Evolutionary conservation across 2,797 vertebrate genomes (phyloP), one percentile per base, ranked within the genome.

Genomic region (Echiichthys vipera): DNA sequence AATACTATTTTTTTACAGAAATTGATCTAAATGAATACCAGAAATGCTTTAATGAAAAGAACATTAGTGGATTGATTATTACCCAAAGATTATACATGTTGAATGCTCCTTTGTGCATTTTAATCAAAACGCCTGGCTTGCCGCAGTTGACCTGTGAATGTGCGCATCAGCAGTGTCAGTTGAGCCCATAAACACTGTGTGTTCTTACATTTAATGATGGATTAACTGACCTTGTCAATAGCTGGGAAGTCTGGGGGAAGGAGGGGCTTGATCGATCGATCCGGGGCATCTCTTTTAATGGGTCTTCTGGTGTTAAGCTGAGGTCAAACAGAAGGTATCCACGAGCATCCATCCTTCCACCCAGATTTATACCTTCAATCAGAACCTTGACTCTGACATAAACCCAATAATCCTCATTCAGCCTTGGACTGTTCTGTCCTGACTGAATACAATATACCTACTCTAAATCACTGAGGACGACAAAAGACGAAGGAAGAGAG

Each of bases 381-480:
- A 55, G 58, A 85, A 84, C 89, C 85, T 89, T 90, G 91, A 90
- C 86, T 87, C 66, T 61, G 80, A 89, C 76, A 85, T 68, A 80
- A 87, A 90, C 86, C 84, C 58, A 72, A 63, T 89, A 71, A 78
- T 84, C 64, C 74, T 66, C 50, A 61, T 78, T 72, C 50, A 84
- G 78, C 72, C 78, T 70, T 88, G 72, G 71, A 61, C 78, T 58
- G 54, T 27, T 59, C 37, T 57, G 74, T 63, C 74, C 57, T 81
- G 18, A 62, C 51, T 71, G 75, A 78, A 71, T 43, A 67, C 34
- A 43, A 75, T 55, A 54, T 45, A 50, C 65, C 54, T 51, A 15
- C 75, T 34, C 30, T 87, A 82, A 85, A 83, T 83, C 64, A 73
- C 24, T 20, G 51, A 47, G 78, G 82, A 89, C 70, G 74, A 84